These are phyloP conservation scores for Elegia similella DNA, from an alignment of 2,888 invertebrate species.

Conservation along the genomic window DNA sequence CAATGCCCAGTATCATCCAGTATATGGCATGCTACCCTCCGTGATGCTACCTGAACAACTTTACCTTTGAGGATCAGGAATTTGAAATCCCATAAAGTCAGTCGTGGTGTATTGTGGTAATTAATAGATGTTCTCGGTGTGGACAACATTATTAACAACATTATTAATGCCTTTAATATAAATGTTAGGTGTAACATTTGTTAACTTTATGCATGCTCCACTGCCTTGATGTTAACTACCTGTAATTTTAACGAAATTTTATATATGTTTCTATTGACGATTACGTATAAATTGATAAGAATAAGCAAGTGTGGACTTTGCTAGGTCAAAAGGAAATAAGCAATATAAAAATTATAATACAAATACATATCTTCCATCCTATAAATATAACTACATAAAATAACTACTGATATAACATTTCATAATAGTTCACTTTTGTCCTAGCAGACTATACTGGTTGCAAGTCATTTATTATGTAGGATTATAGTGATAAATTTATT, in stretches of 20 bases:
- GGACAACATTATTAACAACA: neutral
- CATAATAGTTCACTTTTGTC: slow-evolving; percentile 15
- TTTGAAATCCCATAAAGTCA: too few species aligned
- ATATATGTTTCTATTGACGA: slow-evolving; percentile 50
- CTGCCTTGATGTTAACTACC: slow-evolving; percentile 68
- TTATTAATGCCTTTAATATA: slow-evolving; percentile 18
- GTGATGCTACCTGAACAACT: too few species aligned
- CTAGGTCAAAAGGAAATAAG: slow-evolving; percentile 11
- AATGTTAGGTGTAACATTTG: slow-evolving; percentile 31
- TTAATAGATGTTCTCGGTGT: neutral
- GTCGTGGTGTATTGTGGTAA: too few species aligned
- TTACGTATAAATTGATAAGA: slow-evolving; percentile 41
- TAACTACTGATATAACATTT: neutral
- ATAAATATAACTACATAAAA: neutral
- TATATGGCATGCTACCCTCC: too few species aligned
- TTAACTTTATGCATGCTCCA: slow-evolving; percentile 61
- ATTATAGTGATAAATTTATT: slow-evolving; percentile 22
- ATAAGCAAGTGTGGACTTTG: slow-evolving; percentile 17
- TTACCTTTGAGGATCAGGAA: too few species aligned
- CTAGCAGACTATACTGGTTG: slow-evolving; percentile 22
- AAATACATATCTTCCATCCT: slow-evolving; percentile 1
- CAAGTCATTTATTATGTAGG: slow-evolving; percentile 26
- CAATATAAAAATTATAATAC: neutral
- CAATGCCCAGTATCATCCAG: too few species aligned
- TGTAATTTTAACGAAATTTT: slow-evolving; percentile 55